Conservation (phyloP, 2,888 invertebrate species). For the Limnephilus marmoratus region DNA sequence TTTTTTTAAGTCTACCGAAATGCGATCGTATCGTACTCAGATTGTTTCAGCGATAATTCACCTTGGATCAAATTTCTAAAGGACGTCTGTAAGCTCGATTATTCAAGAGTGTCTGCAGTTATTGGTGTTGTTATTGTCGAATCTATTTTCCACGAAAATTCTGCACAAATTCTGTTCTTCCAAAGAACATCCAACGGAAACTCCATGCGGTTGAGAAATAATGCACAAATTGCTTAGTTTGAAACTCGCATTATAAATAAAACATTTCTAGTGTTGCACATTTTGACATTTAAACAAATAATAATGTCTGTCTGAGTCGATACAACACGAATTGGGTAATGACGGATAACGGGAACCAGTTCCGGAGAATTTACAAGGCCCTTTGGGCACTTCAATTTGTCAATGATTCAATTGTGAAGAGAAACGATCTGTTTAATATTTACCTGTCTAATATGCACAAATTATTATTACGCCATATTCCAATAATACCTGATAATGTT, state of each 20-base stretch:
- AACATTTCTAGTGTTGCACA: neutral
- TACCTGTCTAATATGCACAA: constrained; percentile 13
- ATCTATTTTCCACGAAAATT: neutral
- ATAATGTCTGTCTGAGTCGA: constrained; percentile 2
- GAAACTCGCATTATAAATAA: neutral
- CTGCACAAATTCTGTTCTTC: neutral
- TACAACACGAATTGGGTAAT: neutral
- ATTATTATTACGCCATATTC: neutral
- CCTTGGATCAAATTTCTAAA: neutral
- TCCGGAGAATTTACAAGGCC: neutral
- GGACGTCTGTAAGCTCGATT: neutral
- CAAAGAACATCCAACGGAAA: neutral
- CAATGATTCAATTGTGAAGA: neutral
- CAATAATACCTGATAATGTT: neutral
- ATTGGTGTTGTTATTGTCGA: neutral
- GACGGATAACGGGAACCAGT: neutral
- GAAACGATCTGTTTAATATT: neutral
- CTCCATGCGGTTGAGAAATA: neutral
- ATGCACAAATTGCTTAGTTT: neutral
- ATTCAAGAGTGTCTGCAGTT: neutral
- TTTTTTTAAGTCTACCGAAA: neutral
- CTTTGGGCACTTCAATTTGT: neutral
- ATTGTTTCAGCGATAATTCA: neutral
- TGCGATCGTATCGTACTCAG: neutral
- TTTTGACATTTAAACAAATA: neutral